phyloP scores from a whole-genome alignment of 2,888 invertebrate species.

The Lepidonotus clava region DNA sequence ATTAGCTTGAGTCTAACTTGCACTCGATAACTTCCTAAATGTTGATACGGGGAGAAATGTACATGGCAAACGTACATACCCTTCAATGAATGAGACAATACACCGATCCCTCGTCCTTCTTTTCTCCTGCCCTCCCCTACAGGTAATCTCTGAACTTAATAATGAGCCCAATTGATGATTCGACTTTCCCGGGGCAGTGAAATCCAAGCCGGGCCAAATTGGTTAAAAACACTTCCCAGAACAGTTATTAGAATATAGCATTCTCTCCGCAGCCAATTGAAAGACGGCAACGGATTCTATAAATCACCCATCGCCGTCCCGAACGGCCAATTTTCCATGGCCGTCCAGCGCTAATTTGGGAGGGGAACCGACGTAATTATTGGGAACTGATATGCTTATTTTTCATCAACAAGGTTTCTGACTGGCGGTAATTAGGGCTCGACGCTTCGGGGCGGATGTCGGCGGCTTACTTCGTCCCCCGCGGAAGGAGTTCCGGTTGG shows the following conservation, averaged over 20 bases:
- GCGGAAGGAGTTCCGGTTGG: slow-evolving; percentile 36
- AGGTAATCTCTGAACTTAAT: background rate
- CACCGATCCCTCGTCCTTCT: too few species aligned
- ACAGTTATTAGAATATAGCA: slow-evolving; percentile 24
- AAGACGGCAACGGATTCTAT: background rate
- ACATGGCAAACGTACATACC: background rate
- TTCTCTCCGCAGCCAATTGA: slow-evolving; percentile 7
- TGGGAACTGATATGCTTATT: slow-evolving; percentile 44
- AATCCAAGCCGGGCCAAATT: background rate
- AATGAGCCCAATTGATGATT: background rate
- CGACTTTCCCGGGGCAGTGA: background rate
- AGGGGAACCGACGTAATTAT: background rate
- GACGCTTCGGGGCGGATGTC: background rate
- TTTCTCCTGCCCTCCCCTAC: too few species aligned
- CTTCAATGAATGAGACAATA: background rate
- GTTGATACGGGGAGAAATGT: background rate
- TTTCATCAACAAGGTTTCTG: slow-evolving; percentile 18
- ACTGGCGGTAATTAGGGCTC: background rate
- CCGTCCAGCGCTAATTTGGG: slow-evolving; percentile 5
- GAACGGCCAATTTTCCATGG: background rate
- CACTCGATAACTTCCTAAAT: background rate
- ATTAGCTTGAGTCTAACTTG: too few species aligned
- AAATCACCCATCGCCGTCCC: background rate
- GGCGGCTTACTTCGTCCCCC: background rate
- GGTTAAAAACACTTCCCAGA: background rate